phyloP scores from a whole-genome alignment of 2,113 vertebrate genomes.

The Emydura subglobosa region DNA sequence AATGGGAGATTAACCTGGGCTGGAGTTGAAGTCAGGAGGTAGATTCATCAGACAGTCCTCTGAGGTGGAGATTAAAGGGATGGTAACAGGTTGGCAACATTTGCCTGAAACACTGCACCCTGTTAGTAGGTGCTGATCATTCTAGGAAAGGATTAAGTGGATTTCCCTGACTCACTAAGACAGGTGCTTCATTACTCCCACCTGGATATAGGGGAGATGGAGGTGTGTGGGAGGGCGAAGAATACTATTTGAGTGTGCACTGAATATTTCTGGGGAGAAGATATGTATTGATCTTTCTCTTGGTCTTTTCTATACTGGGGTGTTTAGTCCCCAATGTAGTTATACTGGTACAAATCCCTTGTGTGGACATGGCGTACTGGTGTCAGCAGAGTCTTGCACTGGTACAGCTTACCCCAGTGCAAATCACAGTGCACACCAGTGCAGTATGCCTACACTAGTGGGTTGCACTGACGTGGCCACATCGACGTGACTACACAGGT shows the following conservation, averaged over 20 bases:
- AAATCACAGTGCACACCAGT: background rate
- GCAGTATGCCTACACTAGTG: background rate
- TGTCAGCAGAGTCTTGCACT: slow-evolving; percentile 1
- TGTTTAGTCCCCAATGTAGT: background rate
- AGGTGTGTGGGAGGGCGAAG: background rate
- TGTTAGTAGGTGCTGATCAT: background rate
- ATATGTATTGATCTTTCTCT: background rate
- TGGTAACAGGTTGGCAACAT: background rate
- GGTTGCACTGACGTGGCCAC: background rate
- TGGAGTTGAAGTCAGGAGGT: background rate
- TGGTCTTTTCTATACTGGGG: background rate
- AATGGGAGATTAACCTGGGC: background rate
- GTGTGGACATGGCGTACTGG: background rate
- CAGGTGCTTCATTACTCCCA: background rate
- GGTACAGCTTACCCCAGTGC: background rate
- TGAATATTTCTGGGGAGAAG: background rate
- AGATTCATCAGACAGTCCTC: background rate
- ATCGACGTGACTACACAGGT: background rate
- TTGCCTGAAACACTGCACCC: background rate
- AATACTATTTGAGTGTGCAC: background rate
- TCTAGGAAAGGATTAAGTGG: background rate
- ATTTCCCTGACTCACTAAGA: background rate
- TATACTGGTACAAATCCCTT: background rate
- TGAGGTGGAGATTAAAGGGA: background rate
- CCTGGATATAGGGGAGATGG: background rate